Evolutionary conservation across 2,888 invertebrate genomes (phyloP).

Genomic region (Globia sparganii): DNA sequence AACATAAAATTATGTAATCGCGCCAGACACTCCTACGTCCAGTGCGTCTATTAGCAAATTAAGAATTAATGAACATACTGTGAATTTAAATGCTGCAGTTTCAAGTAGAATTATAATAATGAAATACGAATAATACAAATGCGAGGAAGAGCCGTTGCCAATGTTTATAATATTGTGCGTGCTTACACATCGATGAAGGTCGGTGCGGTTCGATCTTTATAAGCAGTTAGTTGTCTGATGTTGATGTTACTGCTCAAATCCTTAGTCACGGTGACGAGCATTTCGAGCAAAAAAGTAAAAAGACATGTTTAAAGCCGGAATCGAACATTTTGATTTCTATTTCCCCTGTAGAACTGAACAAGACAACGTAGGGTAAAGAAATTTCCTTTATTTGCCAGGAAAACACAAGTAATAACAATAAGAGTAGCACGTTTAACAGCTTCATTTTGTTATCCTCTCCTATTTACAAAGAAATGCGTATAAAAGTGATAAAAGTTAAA

Average conservation of each 20-base stretch:
- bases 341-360: conserved; percentile 12
- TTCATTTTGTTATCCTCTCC: conserved; percentile 36
- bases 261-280: conserved; percentile 44
- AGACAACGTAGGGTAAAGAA: conserved; percentile 10
- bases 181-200: conserved; percentile 66
- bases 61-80: background rate
- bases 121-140: conserved; percentile 63
- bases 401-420: conserved; percentile 42
- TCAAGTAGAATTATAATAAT: conserved; percentile 40
- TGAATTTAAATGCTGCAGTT: conserved; percentile 8
- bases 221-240: conserved; percentile 53
- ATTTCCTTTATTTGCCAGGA: conserved; percentile 23
- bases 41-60: background rate
- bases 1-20: background rate
- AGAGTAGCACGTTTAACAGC: conserved; percentile 30
- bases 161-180: conserved; percentile 67
- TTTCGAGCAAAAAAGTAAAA: conserved; percentile 18
- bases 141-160: conserved; percentile 55
- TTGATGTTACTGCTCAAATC: conserved; percentile 42
- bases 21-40: background rate
- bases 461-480: conserved; percentile 19
- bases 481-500: conserved; percentile 32
- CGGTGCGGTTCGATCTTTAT: conserved; percentile 58
- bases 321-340: conserved; percentile 29
- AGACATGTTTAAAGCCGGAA: conserved; percentile 2